Percentiles rank a stretch among this genome's conserved stretches.
Evolutionary conservation across 2,113 vertebrate species (phyloP).

Genomic region (Mormoops blainvillei): DNA sequence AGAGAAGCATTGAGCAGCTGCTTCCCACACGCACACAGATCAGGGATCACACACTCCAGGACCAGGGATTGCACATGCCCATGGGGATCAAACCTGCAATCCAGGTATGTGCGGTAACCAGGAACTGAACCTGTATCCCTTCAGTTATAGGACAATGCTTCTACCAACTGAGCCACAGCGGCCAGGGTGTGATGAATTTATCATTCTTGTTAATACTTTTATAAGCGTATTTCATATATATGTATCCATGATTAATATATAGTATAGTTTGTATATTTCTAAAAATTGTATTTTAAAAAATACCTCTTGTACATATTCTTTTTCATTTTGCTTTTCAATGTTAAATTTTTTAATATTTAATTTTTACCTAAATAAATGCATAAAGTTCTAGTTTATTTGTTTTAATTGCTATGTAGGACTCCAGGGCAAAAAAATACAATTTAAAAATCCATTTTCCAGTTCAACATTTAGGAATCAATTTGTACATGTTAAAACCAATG

Average conservation of each 20-base stretch:
- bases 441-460: background rate
- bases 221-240: background rate
- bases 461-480: background rate
- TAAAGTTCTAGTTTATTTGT: too few species aligned
- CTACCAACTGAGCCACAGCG: too few species aligned
- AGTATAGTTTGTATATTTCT: background rate
- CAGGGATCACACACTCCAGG: too few species aligned
- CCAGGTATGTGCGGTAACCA: too few species aligned
- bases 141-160: too few species aligned
- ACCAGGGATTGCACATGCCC: too few species aligned
- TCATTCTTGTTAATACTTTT: background rate
- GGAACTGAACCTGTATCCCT: too few species aligned
- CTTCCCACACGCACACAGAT: too few species aligned
- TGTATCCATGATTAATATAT: background rate
- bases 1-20: too few species aligned
- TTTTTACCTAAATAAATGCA: background rate
- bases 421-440: background rate
- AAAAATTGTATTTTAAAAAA: background rate
- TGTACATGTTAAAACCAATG: background rate
- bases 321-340: background rate
- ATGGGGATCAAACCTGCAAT: too few species aligned
- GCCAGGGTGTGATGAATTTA: background rate
- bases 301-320: background rate
- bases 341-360: conserved; percentile 6
- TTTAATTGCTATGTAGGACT: background rate